These are phyloP conservation scores for Opisthograptis luteolata DNA, from an alignment of 2,888 invertebrate species.

Conservation along the genomic window DNA sequence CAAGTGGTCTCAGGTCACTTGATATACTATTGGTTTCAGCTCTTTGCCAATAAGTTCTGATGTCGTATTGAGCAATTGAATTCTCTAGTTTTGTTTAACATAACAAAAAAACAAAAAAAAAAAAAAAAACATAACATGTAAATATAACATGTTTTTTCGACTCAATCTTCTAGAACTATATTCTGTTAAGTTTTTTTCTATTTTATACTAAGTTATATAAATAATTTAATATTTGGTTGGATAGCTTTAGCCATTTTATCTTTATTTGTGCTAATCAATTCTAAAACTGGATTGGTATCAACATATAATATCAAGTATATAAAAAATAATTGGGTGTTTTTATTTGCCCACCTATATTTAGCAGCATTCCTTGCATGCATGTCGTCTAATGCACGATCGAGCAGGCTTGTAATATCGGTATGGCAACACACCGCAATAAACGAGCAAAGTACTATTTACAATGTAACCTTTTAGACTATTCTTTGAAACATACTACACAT, in stretches of 20 bases:
- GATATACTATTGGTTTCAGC: slow-evolving; percentile 33
- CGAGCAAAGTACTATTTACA: slow-evolving; percentile 12
- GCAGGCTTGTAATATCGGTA: slow-evolving; percentile 48
- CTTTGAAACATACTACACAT: no score
- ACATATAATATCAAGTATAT: not conserved
- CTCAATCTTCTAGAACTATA: not conserved
- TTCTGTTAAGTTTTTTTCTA: not conserved
- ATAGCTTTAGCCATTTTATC: not conserved
- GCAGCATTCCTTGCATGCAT: slow-evolving; percentile 45
- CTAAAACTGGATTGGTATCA: not conserved
- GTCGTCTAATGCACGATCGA: slow-evolving; percentile 47
- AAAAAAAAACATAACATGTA: no score
- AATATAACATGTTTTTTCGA: slow-evolving; percentile 1
- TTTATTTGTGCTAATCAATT: not conserved
- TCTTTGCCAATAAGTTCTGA: slow-evolving; percentile 36
- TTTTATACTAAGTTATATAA: not conserved
- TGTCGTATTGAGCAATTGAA: slow-evolving; percentile 33
- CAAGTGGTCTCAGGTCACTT: slow-evolving; percentile 27
- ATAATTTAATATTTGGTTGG: not conserved
- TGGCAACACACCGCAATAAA: slow-evolving; percentile 35
- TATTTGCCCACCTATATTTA: slow-evolving; percentile 32
- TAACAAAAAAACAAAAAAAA: no score
- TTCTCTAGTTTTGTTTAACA: slow-evolving; percentile 31
- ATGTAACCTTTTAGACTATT: no score
- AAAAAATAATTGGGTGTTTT: slow-evolving; percentile 8